Conservation (phyloP, 2,888 invertebrate genomes). For the Eupithecia exiguata region DNA sequence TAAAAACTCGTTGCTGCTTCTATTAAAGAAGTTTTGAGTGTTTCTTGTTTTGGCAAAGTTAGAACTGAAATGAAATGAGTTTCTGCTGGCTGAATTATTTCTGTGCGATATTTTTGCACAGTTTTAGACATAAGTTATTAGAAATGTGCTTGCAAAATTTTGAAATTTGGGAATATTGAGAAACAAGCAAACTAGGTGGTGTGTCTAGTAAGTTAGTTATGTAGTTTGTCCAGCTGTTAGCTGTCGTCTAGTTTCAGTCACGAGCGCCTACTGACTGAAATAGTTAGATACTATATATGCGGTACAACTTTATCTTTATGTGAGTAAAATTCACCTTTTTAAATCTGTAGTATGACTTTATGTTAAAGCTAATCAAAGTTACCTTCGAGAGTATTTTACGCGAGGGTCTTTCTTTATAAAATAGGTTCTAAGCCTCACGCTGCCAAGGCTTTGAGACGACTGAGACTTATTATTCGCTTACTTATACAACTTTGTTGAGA, state of each 20-base stretch:
- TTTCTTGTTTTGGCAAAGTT: slow-evolving; percentile 8
- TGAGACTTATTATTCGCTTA: slow-evolving; percentile 7
- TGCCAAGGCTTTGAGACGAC: neutral
- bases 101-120: neutral
- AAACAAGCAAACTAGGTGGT: neutral
- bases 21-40: slow-evolving; percentile 11
- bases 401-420: slow-evolving; percentile 26
- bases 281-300: neutral
- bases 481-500: slow-evolving; percentile 3
- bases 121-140: slow-evolving; percentile 1
- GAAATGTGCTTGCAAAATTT: neutral
- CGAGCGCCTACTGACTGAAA: no score
- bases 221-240: neutral
- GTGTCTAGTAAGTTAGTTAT: neutral
- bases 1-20: slow-evolving; percentile 22
- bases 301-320: no score
- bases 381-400: slow-evolving; percentile 21
- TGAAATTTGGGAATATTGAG: no score
- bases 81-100: slow-evolving; percentile 4
- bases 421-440: slow-evolving; percentile 24
- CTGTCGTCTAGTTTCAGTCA: neutral
- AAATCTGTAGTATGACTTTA: neutral
- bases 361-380: slow-evolving; percentile 22
- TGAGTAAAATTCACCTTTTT: neutral
- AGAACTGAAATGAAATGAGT: neutral